Evolutionary conservation across 2,113 vertebrate genomes (phyloP), one percentile per base, ranked within the genome.

Genomic region (Monarcha castaneiventris): DNA sequence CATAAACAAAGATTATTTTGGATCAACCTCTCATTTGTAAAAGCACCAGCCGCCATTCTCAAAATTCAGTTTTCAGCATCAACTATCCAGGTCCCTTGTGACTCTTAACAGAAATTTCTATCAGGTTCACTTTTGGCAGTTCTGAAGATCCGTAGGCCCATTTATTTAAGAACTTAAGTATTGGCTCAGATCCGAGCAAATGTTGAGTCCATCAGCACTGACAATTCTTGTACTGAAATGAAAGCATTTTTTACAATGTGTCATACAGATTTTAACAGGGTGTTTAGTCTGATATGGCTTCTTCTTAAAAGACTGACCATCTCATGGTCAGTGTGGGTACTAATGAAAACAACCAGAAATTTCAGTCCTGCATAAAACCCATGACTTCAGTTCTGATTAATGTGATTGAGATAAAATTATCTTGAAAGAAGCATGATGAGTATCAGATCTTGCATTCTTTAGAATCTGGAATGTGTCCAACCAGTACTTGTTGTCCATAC

Each of bases 111-210:
- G 77, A 91, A 85, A 52, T 4, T 8, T 8, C 2, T n/a, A 56
- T 48, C n/a, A 51, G 19, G 15, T 72, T 91, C 18, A 48, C 22
- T 66, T 82, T 37, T 37, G 52, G 22, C 61, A 87, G 1, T 58
- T 71, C 69, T 71, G 52, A 71, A 54, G 55, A 81, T 74, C 69
- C 62, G 59, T 32, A 87, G 59, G 55, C 11, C 7, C 17, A 62
- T 74, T 84, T 93, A 43, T 87, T 84, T 81, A 91, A 89, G 74
- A 58, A 46, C 13, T 62, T 81, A 84, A 94, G 66, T 91, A 93
- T 87, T 91, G 73, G 84, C n/a, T 81, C 30, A 74, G 73, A 77
- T 59, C 56, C 89, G 37, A 81, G 46, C 22, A 93, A 93, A 93
- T 86, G 13, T 26, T 89, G 51, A 84, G 68, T 77, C 37, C 37